Evolutionary conservation across 2,797 vertebrate genomes (phyloP), one percentile per base, ranked within the genome.

Genomic region (Cyclopterus lumpus): DNA sequence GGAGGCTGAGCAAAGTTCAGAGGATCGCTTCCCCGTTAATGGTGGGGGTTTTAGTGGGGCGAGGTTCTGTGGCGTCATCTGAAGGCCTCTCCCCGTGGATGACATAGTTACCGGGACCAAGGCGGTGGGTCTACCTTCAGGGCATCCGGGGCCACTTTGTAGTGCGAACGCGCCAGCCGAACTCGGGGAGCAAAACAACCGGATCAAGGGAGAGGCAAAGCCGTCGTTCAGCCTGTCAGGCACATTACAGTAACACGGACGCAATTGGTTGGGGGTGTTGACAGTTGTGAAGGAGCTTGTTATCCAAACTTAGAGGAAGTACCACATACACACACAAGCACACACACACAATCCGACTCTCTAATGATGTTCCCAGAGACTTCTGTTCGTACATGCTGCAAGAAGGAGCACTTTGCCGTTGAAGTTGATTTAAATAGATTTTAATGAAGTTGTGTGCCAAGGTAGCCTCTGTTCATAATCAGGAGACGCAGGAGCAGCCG

Each of bases 341-440:
- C 75, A 38, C 55, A 59, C 73, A 72, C 57, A 64, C 18, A 77
- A 44, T 75, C 51, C 36, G 61, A 49, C 73, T 73, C 24, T 87
- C 88, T 94, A 94, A 95, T 95, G 92, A 94, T 94, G 92, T 91
- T 95, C 90, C 93, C 92, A 86, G 92, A 94, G 91, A 95, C 88
- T 89, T 90, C 81, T 86, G 69, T 89, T 90, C 84, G 67, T 85
- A 90, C 91, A 88, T 85, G 89, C 91, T 86, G 88, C 79, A 88
- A 92, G 91, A 90, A 89, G 88, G 78, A 92, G 88, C 89, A 91
- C 91, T 93, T 93, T 89, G 84, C 84, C 38, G 83, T 79, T 94
- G 93, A 95, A 95, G 93, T 95, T 95, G 94, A 95, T 95, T 94
- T 95, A 94, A 95, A 95, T 95, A 93, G 94, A 94, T 95, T 94